phyloP scores from a whole-genome alignment of 2,113 vertebrate genomes.

The Pseudorhombus dupliciocellatus region DNA sequence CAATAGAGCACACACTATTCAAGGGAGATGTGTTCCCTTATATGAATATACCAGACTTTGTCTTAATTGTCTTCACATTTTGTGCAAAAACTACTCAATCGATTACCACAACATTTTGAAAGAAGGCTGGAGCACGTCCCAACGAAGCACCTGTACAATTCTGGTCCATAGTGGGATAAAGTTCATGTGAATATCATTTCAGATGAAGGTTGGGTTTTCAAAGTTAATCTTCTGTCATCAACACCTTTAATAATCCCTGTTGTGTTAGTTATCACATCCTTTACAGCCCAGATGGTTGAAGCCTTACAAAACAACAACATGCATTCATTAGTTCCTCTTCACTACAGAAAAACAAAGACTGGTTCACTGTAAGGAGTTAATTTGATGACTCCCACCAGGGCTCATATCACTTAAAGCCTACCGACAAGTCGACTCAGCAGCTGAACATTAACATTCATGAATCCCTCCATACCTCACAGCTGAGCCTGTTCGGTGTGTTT shows the following conservation, averaged over 20 bases:
- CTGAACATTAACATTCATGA: too few species aligned
- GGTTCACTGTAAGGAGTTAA: not conserved
- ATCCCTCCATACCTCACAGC: too few species aligned
- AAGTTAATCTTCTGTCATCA: not conserved
- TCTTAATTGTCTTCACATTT: not conserved
- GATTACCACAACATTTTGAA: too few species aligned
- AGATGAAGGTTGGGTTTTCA: not conserved
- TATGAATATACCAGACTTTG: not conserved
- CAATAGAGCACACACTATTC: not conserved
- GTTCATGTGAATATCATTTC: too few species aligned
- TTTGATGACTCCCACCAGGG: not conserved
- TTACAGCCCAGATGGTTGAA: not conserved
- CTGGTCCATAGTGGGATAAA: too few species aligned
- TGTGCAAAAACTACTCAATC: too few species aligned
- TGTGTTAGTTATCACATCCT: not conserved
- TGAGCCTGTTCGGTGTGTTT: too few species aligned
- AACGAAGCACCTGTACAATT: too few species aligned
- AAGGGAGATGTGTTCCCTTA: conserved; percentile 1
- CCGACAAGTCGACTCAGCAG: not conserved
- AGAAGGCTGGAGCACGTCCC: too few species aligned
- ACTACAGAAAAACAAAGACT: not conserved
- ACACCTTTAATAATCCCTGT: not conserved
- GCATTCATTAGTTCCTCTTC: not conserved
- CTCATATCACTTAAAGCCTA: not conserved
- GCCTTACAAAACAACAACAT: not conserved